Conservation (phyloP, 2,888 invertebrate genomes). For the Scotopteryx bipunctaria region DNA sequence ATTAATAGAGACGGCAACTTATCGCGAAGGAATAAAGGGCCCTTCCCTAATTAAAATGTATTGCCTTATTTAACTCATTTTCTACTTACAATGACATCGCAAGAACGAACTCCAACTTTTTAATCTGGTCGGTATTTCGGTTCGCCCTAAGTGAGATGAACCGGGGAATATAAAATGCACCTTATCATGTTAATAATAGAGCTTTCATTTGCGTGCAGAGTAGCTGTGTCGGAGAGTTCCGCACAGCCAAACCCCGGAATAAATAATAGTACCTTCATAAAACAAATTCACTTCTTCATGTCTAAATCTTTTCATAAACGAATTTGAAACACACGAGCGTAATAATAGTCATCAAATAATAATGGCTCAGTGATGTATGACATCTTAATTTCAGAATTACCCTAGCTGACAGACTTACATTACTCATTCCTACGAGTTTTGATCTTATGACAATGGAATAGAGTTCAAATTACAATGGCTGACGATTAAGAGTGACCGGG, state of each 20-base stretch:
- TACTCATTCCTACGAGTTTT: background rate
- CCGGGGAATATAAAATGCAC: slow-evolving; percentile 33
- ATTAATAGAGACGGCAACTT: slow-evolving; percentile 80
- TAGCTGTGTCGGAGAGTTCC: slow-evolving; percentile 53
- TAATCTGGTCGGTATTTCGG: slow-evolving; percentile 74
- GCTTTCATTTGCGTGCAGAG: slow-evolving; percentile 38
- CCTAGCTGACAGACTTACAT: background rate
- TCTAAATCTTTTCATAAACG: background rate
- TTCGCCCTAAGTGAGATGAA: slow-evolving; percentile 57
- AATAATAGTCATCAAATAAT: too few species aligned
- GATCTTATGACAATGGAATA: background rate
- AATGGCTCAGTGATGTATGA: too few species aligned
- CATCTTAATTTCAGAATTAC: background rate
- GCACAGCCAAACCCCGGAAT: slow-evolving; percentile 59
- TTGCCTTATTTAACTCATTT: slow-evolving; percentile 84
- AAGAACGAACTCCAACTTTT: slow-evolving; percentile 81
- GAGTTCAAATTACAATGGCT: background rate
- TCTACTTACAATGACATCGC: slow-evolving; percentile 81
- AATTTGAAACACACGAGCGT: too few species aligned
- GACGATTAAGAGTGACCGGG: background rate
- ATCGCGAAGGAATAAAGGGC: slow-evolving; percentile 81
- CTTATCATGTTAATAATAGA: slow-evolving; percentile 19
- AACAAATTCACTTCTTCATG: background rate
- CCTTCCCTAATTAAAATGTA: slow-evolving; percentile 83
- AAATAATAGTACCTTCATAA: background rate